Base-by-base conservation (phyloP, 2,113 vertebrate genomes). In the Sylvilagus bachmani region DNA sequence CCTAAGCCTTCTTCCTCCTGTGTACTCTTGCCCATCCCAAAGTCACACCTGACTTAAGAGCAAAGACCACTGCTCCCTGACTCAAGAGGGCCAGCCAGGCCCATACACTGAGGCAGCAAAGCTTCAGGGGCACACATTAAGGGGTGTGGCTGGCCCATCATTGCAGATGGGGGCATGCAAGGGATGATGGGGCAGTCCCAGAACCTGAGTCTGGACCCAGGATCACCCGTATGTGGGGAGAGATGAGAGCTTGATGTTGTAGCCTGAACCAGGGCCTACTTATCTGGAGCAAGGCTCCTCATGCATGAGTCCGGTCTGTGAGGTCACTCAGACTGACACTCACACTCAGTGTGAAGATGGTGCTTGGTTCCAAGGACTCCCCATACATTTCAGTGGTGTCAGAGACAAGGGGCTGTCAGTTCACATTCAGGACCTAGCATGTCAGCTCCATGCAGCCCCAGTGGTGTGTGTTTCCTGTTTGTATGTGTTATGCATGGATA, bases 391-490 rank as follows among this genome's bases (percentile, higher is more conserved):
- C 31, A 91, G 3, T 19, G 38, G 49, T 53, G 2, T 90, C 22
- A 53, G 7, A 71, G 29, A 87, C 17, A 90, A 2, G 17, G 14
- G 9, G 27, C 24, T 61, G 10, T 61, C 81, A 70, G 36, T 91
- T n/a, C 84, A 71, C n/a, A 19, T 67, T 80, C 5, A 81, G 19
- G 69, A 73, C 33, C 31, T 75, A 62, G 29, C 44, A 6, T 55
- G 77, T 93, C 66, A 91, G 22, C 53, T 94, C 81, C 44, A 67
- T 88, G 75, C 29, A 27, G 19, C 27, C 36, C 14, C 25, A 84
- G 10, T 36, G 49, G 5, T 9, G 33, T 82, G 5, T 93, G n/a
- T 66, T 11, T 88, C 6, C 21, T 21, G 2, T 64, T 10, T n/a
- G 7, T 67, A 53, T 19, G 5, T 75, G 51, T 19, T 44, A 16